Evolutionary conservation across 2,888 invertebrate species (phyloP).

Genomic region (Rhogogaster chlorosoma): DNA sequence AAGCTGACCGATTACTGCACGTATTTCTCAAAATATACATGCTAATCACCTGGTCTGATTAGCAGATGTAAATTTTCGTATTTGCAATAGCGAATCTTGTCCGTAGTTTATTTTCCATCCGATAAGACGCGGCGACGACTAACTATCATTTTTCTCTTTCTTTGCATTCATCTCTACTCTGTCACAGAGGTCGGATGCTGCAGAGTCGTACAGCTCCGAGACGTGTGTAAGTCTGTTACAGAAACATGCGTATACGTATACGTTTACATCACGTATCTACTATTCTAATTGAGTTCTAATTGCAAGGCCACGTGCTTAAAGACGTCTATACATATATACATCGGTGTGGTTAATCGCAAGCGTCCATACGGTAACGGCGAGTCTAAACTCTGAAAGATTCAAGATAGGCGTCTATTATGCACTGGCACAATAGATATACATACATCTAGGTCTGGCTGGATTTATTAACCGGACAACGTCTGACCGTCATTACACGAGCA

Average conservation of each 20-base stretch:
- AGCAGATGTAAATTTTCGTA: not conserved
- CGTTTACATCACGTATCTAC: no score
- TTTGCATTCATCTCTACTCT: constrained; percentile 14
- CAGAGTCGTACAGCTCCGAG: not conserved
- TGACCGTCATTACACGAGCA: constrained; percentile 8
- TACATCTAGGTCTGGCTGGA: constrained; percentile 70
- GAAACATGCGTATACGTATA: not conserved
- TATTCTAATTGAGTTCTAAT: no score
- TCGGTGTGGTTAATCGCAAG: not conserved
- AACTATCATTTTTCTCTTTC: constrained; percentile 1
- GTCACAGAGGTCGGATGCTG: constrained; percentile 20
- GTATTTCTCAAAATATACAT: not conserved
- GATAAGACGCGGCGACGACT: not conserved
- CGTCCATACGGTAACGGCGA: constrained; percentile 23
- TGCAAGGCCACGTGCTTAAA: constrained; percentile 37
- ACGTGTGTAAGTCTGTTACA: constrained; percentile 3
- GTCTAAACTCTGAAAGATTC: constrained; percentile 41
- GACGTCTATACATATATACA: constrained; percentile 8
- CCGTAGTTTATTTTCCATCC: not conserved
- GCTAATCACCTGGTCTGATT: not conserved
- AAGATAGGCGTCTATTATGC: constrained; percentile 66
- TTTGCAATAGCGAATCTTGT: not conserved
- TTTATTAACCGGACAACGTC: constrained; percentile 72
- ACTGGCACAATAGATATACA: constrained; percentile 68
- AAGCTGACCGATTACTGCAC: not conserved